Percentiles rank a stretch among this genome's conserved stretches.
These are phyloP conservation scores for Eurypyga helias DNA, from an alignment of 2,113 vertebrate genomes.

Conservation along the genomic window DNA sequence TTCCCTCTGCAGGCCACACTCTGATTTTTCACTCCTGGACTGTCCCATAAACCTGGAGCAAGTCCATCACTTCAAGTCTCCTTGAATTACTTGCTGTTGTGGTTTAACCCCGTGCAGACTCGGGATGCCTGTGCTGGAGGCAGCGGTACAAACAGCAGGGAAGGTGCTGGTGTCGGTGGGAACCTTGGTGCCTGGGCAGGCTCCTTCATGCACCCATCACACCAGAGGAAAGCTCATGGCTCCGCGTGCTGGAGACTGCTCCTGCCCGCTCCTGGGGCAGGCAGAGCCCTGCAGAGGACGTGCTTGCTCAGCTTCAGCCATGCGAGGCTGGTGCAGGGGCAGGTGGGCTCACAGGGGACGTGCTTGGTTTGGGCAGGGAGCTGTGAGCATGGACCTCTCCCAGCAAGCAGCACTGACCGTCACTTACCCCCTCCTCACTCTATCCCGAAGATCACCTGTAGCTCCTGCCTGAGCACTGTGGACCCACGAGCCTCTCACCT, in stretches of 20 bases:
- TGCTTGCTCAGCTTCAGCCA: accelerated
- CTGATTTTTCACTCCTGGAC: slow-evolving; percentile 8
- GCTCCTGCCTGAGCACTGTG: neutral
- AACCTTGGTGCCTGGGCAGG: neutral
- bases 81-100: neutral
- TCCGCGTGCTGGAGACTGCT: accelerated
- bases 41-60: neutral
- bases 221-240: neutral
- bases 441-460: neutral
- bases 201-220: neutral
- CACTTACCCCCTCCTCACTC: neutral
- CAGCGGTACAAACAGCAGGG: neutral
- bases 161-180: neutral
- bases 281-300: neutral
- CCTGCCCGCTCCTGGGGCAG: accelerated
- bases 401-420: neutral
- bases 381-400: accelerated
- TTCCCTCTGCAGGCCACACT: slow-evolving; percentile 68
- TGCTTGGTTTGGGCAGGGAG: neutral
- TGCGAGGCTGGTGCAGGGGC: neutral
- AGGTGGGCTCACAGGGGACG: neutral
- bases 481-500: neutral
- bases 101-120: neutral
- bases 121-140: neutral
- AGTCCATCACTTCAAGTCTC: neutral